These are phyloP conservation scores for Eledona agricola DNA, from an alignment of 2,888 invertebrate genomes.

Conservation along the genomic window DNA sequence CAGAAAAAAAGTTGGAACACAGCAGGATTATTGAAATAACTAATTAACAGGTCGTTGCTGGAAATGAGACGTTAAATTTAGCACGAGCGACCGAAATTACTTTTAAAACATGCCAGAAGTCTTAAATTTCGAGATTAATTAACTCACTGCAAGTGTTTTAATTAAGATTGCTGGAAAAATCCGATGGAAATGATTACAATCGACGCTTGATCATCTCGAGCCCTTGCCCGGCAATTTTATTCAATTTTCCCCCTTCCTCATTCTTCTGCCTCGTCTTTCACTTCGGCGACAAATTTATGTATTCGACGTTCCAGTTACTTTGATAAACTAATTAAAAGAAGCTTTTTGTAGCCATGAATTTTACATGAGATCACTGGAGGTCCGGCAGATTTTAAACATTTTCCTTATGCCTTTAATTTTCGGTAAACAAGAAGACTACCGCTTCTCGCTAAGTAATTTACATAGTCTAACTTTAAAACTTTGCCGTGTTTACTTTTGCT, in stretches of 20 bases:
- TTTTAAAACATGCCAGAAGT: slow-evolving; percentile 20
- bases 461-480: slow-evolving; percentile 36
- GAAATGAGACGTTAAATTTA: slow-evolving; percentile 40
- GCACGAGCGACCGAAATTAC: slow-evolving; percentile 30
- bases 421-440: slow-evolving; percentile 32
- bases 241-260: slow-evolving; percentile 8
- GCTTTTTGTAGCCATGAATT: slow-evolving; percentile 34
- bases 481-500: slow-evolving; percentile 34
- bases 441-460: slow-evolving; percentile 27
- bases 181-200: slow-evolving; percentile 12
- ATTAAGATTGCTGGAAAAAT: slow-evolving; percentile 24
- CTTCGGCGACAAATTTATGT: slow-evolving; percentile 29
- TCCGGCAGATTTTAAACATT: slow-evolving; percentile 36
- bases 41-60: slow-evolving; percentile 44
- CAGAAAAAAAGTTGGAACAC: slow-evolving; percentile 43
- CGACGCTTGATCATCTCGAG: slow-evolving; percentile 15
- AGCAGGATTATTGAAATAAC: slow-evolving; percentile 42
- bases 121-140: slow-evolving; percentile 28
- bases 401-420: slow-evolving; percentile 34
- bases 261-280: slow-evolving; percentile 12
- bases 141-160: slow-evolving; percentile 20
- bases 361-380: slow-evolving; percentile 37
- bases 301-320: slow-evolving; percentile 30
- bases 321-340: slow-evolving; percentile 35
- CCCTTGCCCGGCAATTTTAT: slow-evolving; percentile 5